A percentile compares a stretch with the other conserved stretches of the same genome.
phyloP scores from a whole-genome alignment of 1,140 invertebrate genomes.

The Leptinotarsa texana region DNA sequence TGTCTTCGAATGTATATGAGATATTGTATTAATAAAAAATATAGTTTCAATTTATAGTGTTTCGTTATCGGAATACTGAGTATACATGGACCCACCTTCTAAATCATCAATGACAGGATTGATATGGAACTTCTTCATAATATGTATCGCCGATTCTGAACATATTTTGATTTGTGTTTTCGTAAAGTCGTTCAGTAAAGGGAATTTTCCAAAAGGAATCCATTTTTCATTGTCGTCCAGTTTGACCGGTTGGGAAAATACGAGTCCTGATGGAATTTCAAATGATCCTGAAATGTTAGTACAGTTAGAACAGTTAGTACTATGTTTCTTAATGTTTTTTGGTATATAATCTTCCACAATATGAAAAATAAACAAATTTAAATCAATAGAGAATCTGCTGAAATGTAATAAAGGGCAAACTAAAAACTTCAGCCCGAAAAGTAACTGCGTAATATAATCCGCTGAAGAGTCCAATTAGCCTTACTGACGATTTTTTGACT shows the following conservation, averaged over 20 bases:
- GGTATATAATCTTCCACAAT: too few relatives aligned
- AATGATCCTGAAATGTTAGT: constrained; percentile 54
- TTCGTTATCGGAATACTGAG: background rate
- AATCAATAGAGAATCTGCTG: too few relatives aligned
- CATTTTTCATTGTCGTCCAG: constrained; percentile 53
- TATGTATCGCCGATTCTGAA: background rate
- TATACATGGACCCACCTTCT: background rate
- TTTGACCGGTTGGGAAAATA: constrained; percentile 59
- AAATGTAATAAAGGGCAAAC: too few relatives aligned
- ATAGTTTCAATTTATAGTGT: background rate
- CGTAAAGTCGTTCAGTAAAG: constrained; percentile 37
- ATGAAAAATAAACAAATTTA: too few relatives aligned
- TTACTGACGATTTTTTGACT: too few relatives aligned
- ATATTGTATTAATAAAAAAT: constrained; percentile 17
- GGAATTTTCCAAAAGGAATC: constrained; percentile 54
- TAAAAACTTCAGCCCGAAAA: too few relatives aligned
- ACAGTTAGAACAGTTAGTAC: too few relatives aligned
- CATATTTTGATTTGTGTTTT: constrained; percentile 29
- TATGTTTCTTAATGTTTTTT: too few relatives aligned
- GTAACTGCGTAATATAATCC: too few relatives aligned
- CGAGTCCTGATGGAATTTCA: constrained; percentile 55
- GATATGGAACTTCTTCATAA: background rate
- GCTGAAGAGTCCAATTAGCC: too few relatives aligned
- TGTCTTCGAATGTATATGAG: background rate
- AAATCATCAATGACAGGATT: too few relatives aligned